Base-by-base conservation (phyloP, 2,797 vertebrate genomes). In the Sternotherus odoratus region DNA sequence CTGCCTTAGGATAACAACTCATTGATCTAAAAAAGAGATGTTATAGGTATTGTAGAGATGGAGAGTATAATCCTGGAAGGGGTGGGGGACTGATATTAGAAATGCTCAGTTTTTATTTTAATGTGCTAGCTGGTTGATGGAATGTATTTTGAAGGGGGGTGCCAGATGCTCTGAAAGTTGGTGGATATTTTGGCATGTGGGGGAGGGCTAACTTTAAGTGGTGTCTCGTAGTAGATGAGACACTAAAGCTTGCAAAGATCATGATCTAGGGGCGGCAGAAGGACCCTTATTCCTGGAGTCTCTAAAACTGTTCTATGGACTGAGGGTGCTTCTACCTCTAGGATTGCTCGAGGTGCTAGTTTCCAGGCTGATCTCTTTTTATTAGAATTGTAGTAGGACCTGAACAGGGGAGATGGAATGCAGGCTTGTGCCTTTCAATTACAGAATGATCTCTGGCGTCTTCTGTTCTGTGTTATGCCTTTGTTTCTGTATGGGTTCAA, bases 1-100 rank as follows among this genome's bases (percentile, higher is more conserved):
- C n/a, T n/a, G n/a, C n/a, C n/a, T n/a, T n/a, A n/a, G n/a, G n/a
- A n/a, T n/a, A n/a, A n/a, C n/a, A 17, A 5, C 26, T 5, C 10
- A 9, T 2, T 28, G 0, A 5, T 79, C 1, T 30, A 39, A 9
- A 66, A 6, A 28, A 12, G 23, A 3, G 30, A 19, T 24, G 30
- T 63, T 12, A 6, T 17, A 63, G 49, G 33, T 0, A 10, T 33
- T 77, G 5, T 11, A 43, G 0, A 2, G 13, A 53, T 30, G 26
- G 46, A 57, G 50, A 26, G 39, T 6, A 30, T 36, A 1, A 7
- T 4, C 60, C 77, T 26, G 53, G 19, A 3, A 3, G 43, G 28
- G n/a, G 74, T 8, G 39, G 77, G 10, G 6, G 26, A 2, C 2
- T 36, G 43, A n/a, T 8, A 33, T 16, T 3, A 77, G 23, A 2